These are phyloP conservation scores for Nannoperca australis DNA, from an alignment of 2,797 vertebrate genomes.

Conservation along the genomic window DNA sequence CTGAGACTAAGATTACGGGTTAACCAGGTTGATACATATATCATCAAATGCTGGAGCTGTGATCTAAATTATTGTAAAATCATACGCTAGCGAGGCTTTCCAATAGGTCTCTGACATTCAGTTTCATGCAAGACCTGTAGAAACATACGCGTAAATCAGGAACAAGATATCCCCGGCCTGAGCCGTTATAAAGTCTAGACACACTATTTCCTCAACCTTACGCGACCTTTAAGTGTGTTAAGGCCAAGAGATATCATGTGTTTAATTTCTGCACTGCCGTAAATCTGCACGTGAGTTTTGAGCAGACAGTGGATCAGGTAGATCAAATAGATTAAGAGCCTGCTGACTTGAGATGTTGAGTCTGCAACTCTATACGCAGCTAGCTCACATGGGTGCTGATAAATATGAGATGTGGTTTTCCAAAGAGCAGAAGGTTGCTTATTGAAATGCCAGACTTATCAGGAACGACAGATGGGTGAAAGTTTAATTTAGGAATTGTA, in stretches of 20 bases:
- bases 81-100: slow-evolving; percentile 58
- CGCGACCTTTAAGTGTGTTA: slow-evolving; percentile 40
- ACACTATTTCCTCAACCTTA: slow-evolving; percentile 59
- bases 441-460: slow-evolving; percentile 32
- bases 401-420: slow-evolving; percentile 44
- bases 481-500: slow-evolving; percentile 8
- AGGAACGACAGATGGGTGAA: slow-evolving; percentile 11
- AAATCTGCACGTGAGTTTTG: slow-evolving; percentile 68
- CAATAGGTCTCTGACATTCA: slow-evolving; percentile 57
- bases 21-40: slow-evolving; percentile 56
- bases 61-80: slow-evolving; percentile 67
- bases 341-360: slow-evolving; percentile 52
- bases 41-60: slow-evolving; percentile 43
- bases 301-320: slow-evolving; percentile 65
- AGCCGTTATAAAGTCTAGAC: slow-evolving; percentile 64
- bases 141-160: slow-evolving; percentile 72
- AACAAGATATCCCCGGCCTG: slow-evolving; percentile 58
- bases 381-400: slow-evolving; percentile 33
- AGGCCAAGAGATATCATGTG: slow-evolving; percentile 49
- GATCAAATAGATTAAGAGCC: slow-evolving; percentile 69
- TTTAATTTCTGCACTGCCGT: slow-evolving; percentile 49
- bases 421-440: slow-evolving; percentile 29
- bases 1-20: slow-evolving; percentile 42
- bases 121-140: slow-evolving; percentile 56
- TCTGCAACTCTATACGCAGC: slow-evolving; percentile 44